Evolutionary conservation across 2,797 vertebrate species (phyloP).

Genomic region (Bucorvus abyssinicus): DNA sequence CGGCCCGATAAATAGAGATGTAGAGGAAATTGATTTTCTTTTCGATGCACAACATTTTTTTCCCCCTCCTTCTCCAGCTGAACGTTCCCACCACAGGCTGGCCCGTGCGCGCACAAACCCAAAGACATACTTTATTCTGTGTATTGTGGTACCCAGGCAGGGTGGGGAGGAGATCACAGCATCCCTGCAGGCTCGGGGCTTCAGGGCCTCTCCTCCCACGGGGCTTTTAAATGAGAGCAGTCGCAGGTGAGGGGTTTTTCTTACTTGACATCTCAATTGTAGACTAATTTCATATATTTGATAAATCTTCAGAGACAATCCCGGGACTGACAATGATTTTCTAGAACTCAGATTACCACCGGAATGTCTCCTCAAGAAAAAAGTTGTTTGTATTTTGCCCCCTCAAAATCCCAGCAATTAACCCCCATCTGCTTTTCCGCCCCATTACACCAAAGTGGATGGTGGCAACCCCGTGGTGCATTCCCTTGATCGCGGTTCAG

Average conservation of each 20-base stretch:
- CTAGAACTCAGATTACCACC: background rate
- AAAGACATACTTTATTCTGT: background rate
- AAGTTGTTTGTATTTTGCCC: background rate
- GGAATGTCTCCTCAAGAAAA: background rate
- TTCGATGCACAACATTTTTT: background rate
- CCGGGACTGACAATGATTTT: background rate
- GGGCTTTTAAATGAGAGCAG: background rate
- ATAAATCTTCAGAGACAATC: background rate
- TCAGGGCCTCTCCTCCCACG: background rate
- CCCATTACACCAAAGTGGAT: background rate
- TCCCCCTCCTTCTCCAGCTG: background rate
- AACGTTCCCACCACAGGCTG: background rate
- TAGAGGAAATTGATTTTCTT: constrained; percentile 15
- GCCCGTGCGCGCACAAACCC: background rate
- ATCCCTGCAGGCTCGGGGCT: background rate
- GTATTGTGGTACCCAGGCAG: background rate
- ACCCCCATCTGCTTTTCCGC: background rate
- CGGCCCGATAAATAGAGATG: background rate
- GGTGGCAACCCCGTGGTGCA: background rate
- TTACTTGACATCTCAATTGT: background rate
- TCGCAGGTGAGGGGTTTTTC: background rate
- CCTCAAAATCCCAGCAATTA: background rate
- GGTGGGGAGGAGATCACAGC: background rate
- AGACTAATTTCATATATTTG: background rate
- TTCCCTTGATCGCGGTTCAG: background rate